phyloP scores from a whole-genome alignment of 1,140 invertebrate species.

The Hylyphantes graminicola region DNA sequence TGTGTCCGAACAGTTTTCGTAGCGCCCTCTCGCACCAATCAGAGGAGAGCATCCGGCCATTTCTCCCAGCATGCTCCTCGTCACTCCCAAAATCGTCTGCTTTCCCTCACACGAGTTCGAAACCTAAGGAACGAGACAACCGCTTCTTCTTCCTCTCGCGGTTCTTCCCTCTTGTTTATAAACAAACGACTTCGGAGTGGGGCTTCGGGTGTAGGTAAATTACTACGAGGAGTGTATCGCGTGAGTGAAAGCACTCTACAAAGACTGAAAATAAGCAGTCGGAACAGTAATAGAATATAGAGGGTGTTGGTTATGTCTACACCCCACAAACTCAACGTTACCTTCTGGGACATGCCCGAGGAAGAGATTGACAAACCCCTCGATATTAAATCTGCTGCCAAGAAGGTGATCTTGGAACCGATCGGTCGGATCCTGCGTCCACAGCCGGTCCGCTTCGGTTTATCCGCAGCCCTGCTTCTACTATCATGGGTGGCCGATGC shows the following conservation, averaged over 20 bases:
- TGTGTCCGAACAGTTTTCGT: constrained; percentile 56
- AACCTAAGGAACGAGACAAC: constrained; percentile 16
- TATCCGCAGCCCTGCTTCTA: not conserved
- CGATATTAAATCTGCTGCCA: not conserved
- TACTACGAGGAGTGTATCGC: too few relatives aligned
- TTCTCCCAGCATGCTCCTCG: constrained; percentile 48
- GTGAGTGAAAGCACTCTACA: too few relatives aligned
- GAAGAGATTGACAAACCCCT: constrained; percentile 1
- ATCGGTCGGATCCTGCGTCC: not conserved
- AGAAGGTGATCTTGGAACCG: not conserved
- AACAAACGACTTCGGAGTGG: not conserved
- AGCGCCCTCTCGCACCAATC: constrained; percentile 50
- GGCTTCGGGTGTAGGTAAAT: not conserved
- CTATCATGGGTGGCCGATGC: not conserved
- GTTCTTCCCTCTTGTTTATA: constrained; percentile 16
- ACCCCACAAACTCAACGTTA: constrained; percentile 47
- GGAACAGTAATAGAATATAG: not conserved
- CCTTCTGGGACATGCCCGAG: constrained; percentile 48
- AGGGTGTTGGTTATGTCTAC: constrained; percentile 38
- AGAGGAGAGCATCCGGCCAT: constrained; percentile 21
- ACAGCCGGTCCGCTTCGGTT: not conserved
- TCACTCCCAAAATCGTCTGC: not conserved
- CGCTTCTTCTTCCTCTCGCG: not conserved
- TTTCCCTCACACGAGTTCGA: constrained; percentile 25
- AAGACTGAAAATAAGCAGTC: too few relatives aligned